Base-by-base conservation (phyloP, 2,113 vertebrate species). In the Larimichthys crocea region DNA sequence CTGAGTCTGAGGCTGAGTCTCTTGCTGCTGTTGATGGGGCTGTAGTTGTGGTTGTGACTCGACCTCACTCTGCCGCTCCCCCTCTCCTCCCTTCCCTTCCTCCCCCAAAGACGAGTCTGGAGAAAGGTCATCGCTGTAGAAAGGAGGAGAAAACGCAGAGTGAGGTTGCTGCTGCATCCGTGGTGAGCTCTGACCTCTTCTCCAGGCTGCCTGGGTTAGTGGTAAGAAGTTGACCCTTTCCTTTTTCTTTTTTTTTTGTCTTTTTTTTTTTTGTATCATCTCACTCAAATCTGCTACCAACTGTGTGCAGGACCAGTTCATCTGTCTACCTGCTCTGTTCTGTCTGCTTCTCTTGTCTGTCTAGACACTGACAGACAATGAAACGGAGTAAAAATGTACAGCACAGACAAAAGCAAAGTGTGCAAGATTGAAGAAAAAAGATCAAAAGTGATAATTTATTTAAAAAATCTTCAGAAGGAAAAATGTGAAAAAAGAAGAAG, bases 111-210 rank as follows among this genome's bases (percentile, higher is more conserved):
- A 86, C 35, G 91, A 86, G 60, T 92, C 92, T 83, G 89, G 87
- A 86, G 92, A 88, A 92, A 92, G 91, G 90, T 95, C 94, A 91
- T 95, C 94, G 92, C 94, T 95, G 94, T 92, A 93, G 94, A 95
- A 95, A 95, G 94, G 94, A 95, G 94, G 94, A 95, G 94, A 95
- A 95, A 95, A 95, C 72, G 93, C 94, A 95, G 94, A 95, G 93
- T 94, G 93, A 95, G 93, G 94, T 89, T 86, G 90, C 92, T 93
- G 92, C 92, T 87, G 91, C 88, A 88, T 92, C 93, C 92, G 89
- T 86, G 90, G 84, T 89, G 92, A 92, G 79, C 91, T 92, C 91
- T 94, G 93, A 94, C 90, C 92, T 93, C 92, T 93, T 93, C 92
- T 94, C 91, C 92, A 91, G 91, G 85, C 89, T 91, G 92, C 85